These are phyloP conservation scores for Unio delphinus DNA, from an alignment of 2,888 invertebrate species.

Conservation along the genomic window DNA sequence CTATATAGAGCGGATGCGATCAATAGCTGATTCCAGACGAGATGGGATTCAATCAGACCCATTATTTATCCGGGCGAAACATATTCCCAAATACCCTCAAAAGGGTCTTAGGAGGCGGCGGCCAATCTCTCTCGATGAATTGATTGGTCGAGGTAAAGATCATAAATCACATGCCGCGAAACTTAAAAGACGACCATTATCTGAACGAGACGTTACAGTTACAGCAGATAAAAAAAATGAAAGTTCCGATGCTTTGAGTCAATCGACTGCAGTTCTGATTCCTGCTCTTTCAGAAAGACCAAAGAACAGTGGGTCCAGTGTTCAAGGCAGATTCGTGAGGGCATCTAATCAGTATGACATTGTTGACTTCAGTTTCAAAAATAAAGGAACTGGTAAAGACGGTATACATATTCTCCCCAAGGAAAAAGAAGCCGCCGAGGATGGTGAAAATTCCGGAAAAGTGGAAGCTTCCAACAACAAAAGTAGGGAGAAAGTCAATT, in stretches of 20 bases:
- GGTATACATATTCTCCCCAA: slow-evolving; percentile 17
- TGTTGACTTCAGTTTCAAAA: slow-evolving; percentile 50
- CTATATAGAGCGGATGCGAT: slow-evolving; percentile 40
- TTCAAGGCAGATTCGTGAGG: slow-evolving; percentile 51
- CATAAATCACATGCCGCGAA: slow-evolving; percentile 7
- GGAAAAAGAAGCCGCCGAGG: slow-evolving; percentile 15
- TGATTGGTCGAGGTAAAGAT: slow-evolving; percentile 36
- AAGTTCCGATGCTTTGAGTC: slow-evolving; percentile 18
- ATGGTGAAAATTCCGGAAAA: no score
- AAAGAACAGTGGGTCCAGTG: slow-evolving; percentile 28
- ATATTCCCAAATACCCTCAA: slow-evolving; percentile 44
- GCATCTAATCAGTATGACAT: slow-evolving; percentile 53
- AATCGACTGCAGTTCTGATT: slow-evolving; percentile 1
- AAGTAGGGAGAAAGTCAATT: no score
- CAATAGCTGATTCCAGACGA: slow-evolving; percentile 31
- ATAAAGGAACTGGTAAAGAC: slow-evolving; percentile 33
- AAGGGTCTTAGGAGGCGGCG: slow-evolving; percentile 25
- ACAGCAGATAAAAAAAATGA: slow-evolving; percentile 19
- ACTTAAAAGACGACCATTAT: slow-evolving; percentile 17
- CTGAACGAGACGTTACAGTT: slow-evolving; percentile 22
- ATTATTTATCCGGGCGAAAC: slow-evolving; percentile 42
- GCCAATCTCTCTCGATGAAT: slow-evolving; percentile 52
- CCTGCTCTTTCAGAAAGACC: slow-evolving; percentile 35
- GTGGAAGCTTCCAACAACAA: no score
- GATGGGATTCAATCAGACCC: slow-evolving; percentile 26